These are phyloP conservation scores for Xenopus laevis DNA, from an alignment of 2,113 vertebrate species.

Conservation along the genomic window DNA sequence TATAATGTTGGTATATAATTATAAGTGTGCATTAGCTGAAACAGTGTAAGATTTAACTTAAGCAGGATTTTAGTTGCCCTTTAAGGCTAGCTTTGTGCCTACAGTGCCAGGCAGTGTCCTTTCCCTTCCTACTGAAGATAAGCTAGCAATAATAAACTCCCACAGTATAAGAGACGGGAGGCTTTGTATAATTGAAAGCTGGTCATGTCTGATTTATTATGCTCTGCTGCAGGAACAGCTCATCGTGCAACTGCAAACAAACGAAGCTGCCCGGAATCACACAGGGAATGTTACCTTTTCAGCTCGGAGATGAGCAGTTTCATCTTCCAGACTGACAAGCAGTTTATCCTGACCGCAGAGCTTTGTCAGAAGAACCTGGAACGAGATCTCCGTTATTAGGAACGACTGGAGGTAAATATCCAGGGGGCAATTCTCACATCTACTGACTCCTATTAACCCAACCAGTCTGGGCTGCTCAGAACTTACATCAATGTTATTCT, in stretches of 20 bases:
- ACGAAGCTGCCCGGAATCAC: not conserved
- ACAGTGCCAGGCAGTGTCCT: not conserved
- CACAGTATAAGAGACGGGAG: not conserved
- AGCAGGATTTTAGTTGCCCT: too few species aligned
- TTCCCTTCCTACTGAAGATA: not conserved
- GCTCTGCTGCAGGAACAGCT: not conserved
- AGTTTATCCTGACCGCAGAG: constrained; percentile 82
- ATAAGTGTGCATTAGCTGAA: too few species aligned
- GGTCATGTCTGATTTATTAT: not conserved
- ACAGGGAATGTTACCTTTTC: constrained; percentile 71
- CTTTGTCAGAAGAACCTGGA: constrained; percentile 72
- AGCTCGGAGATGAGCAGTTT: constrained; percentile 69
- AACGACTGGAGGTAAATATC: not conserved
- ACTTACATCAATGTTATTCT: constrained; percentile 70
- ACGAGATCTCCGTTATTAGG: not conserved
- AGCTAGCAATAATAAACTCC: not conserved
- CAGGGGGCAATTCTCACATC: not conserved
- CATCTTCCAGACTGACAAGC: constrained; percentile 69
- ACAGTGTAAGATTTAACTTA: too few species aligned
- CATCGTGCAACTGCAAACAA: not conserved
- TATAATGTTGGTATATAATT: too few species aligned
- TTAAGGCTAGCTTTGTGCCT: too few species aligned
- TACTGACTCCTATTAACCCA: not conserved
- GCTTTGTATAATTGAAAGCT: not conserved
- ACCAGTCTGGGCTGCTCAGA: not conserved